These are phyloP conservation scores for Crossaster papposus DNA, from an alignment of 53 echinoderm and acorn worm genomes.

Conservation along the genomic window DNA sequence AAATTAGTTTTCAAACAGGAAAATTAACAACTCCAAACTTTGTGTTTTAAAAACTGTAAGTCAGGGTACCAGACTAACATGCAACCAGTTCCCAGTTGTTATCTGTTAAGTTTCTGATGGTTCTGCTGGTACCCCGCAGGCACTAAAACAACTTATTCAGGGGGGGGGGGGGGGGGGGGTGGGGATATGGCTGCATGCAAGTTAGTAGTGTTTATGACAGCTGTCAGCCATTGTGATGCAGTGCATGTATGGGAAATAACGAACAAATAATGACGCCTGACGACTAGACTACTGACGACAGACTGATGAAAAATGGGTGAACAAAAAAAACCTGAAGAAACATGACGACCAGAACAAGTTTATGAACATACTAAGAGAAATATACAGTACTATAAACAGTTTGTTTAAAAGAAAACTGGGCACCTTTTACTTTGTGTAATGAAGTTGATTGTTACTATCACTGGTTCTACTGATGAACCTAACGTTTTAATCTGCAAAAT, in stretches of 20 bases:
- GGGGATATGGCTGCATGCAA: not conserved
- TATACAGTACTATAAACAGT: too few species aligned
- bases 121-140: not conserved
- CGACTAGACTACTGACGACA: not conserved
- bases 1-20: not conserved
- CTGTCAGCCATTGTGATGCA: not conserved
- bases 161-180: too few species aligned
- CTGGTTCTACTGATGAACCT: too few species aligned
- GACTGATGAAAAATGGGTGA: not conserved
- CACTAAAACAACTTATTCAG: not conserved
- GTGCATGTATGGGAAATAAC: not conserved
- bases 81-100: not conserved
- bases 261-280: not conserved
- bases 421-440: too few species aligned
- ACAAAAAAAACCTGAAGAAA: not conserved
- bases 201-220: conserved; percentile 12
- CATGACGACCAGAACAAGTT: not conserved
- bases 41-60: not conserved
- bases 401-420: too few species aligned
- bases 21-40: not conserved
- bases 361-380: not conserved
- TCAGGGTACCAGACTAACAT: not conserved
- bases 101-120: not conserved
- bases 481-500: too few species aligned
- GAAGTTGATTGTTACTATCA: too few species aligned